Percentiles rank a stretch among this genome's conserved stretches.
Conservation (phyloP, 2,797 vertebrate species). For the Ctenopoma kingsleyae region DNA sequence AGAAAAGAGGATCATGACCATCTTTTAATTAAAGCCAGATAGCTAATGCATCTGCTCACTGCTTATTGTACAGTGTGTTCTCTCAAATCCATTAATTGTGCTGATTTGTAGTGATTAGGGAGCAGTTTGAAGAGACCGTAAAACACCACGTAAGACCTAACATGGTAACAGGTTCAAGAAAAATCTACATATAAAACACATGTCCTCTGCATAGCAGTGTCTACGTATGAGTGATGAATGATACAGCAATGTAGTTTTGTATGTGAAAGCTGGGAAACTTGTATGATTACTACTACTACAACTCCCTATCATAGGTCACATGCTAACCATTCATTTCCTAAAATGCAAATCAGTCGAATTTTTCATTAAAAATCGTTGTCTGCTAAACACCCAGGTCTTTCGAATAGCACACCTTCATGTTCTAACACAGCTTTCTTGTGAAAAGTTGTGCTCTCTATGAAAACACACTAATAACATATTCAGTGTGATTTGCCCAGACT, state of each 20-base stretch:
- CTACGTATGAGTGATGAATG: not conserved
- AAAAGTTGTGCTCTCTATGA: not conserved
- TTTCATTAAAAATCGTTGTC: too few species aligned
- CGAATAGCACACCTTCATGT: too few species aligned
- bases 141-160: not conserved
- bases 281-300: not conserved
- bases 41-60: not conserved
- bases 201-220: not conserved
- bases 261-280: not conserved
- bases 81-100: not conserved
- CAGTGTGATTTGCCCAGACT: not conserved
- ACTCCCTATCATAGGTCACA: not conserved
- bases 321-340: not conserved
- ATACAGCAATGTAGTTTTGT: not conserved
- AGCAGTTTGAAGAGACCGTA: not conserved
- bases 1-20: not conserved
- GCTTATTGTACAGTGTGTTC: not conserved
- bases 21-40: conserved; percentile 1
- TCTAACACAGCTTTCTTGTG: not conserved
- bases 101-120: not conserved
- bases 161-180: not conserved
- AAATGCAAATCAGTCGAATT: not conserved
- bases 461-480: not conserved
- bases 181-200: not conserved
- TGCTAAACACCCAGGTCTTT: too few species aligned